Percentiles rank a stretch among this genome's conserved stretches.
phyloP scores from a whole-genome alignment of 2,888 invertebrate species.

The Tenodera sinensis region DNA sequence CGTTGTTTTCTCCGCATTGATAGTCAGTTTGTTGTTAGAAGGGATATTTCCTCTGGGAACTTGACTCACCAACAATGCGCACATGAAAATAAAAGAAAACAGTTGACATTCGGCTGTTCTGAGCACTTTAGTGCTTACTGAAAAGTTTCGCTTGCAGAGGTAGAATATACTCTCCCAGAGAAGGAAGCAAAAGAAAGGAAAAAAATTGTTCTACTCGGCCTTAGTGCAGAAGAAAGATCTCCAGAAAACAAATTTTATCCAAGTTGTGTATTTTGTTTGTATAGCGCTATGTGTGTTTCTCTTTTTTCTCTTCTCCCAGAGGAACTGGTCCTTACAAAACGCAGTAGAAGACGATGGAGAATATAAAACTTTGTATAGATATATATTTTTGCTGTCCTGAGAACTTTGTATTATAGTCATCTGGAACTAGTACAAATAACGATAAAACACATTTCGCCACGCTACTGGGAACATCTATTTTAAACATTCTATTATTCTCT shows the following conservation, averaged over 20 bases:
- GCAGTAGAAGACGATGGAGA: too few relatives aligned
- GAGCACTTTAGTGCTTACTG: neutral
- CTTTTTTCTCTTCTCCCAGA: neutral
- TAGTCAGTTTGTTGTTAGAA: neutral
- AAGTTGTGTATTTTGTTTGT: neutral
- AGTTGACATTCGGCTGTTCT: neutral
- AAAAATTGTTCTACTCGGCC: too few relatives aligned
- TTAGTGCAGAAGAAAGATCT: neutral
- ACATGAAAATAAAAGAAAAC: neutral
- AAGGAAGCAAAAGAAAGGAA: neutral
- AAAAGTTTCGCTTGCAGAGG: neutral
- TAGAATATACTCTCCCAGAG: neutral
- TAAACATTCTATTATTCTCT: neutral
- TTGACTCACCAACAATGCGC: neutral
- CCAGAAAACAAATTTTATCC: neutral
- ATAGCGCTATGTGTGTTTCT: neutral
- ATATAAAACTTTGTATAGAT: neutral
- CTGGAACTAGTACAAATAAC: neutral
- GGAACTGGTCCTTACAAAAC: neutral
- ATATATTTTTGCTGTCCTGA: neutral
- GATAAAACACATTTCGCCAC: neutral
- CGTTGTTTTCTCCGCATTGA: neutral
- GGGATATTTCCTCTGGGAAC: too few relatives aligned
- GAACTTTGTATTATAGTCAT: neutral
- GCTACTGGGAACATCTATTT: neutral